phyloP scores from a whole-genome alignment of 2,888 invertebrate genomes.

The Villa cingulata region DNA sequence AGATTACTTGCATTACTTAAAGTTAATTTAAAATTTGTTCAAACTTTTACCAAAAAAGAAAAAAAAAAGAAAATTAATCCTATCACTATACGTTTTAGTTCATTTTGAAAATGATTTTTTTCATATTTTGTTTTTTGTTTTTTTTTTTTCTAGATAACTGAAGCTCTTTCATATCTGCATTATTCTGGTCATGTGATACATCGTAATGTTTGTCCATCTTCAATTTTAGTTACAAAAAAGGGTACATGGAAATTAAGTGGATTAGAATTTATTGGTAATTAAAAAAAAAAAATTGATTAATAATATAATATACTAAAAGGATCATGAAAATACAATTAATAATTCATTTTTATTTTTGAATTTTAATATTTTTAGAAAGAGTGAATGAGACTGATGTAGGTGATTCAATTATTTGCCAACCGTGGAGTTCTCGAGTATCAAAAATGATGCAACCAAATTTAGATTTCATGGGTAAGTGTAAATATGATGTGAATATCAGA shows the following conservation, averaged over 20 bases:
- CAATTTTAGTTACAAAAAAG: slow-evolving; percentile 78
- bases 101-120: too few relatives aligned
- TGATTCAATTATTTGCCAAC: slow-evolving; percentile 60
- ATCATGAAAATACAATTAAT: too few relatives aligned
- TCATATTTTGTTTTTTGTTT: too few relatives aligned
- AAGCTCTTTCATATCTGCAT: slow-evolving; percentile 86
- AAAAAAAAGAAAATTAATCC: too few relatives aligned
- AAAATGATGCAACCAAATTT: slow-evolving; percentile 91
- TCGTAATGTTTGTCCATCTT: slow-evolving; percentile 87
- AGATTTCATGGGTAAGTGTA: slow-evolving; percentile 68
- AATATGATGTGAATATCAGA: not conserved
- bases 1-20: too few relatives aligned
- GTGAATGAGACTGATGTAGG: slow-evolving; percentile 54
- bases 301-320: not conserved
- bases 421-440: slow-evolving; percentile 83
- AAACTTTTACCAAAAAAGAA: too few relatives aligned
- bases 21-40: too few relatives aligned
- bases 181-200: slow-evolving; percentile 78
- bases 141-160: slow-evolving; percentile 77
- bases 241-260: slow-evolving; percentile 96
- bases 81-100: too few relatives aligned
- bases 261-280: slow-evolving; percentile 74
- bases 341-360: not conserved
- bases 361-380: slow-evolving; percentile 54
- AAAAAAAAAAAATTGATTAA: not conserved